Conservation (phyloP, 2,113 vertebrate genomes). For the Ciconia boyciana region DNA sequence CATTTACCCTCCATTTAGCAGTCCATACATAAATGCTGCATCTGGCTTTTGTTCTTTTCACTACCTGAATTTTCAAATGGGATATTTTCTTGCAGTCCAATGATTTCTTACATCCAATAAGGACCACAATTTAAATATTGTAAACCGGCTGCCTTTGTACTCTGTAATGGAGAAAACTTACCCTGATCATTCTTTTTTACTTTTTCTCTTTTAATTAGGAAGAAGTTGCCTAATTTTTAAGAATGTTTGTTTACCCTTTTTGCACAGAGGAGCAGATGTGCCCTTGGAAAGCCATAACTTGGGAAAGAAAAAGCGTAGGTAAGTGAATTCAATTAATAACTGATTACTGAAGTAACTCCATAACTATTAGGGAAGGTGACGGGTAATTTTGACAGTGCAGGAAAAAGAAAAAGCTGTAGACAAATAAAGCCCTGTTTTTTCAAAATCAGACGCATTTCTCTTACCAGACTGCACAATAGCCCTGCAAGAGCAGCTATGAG, state of each 20-base stretch:
- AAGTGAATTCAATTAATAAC: background rate
- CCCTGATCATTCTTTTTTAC: background rate
- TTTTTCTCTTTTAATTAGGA: background rate
- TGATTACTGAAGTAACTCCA: background rate
- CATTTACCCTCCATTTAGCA: background rate
- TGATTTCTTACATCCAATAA: background rate
- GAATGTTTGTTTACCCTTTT: background rate
- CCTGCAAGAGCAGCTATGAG: background rate
- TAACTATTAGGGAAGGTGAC: background rate
- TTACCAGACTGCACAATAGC: background rate
- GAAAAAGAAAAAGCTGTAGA: background rate
- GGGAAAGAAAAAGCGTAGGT: background rate
- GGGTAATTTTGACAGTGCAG: background rate
- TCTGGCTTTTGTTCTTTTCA: background rate
- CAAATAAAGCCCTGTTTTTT: background rate
- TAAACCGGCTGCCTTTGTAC: background rate
- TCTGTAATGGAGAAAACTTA: background rate
- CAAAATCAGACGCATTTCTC: background rate
- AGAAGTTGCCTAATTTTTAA: background rate
- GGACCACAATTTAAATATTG: background rate
- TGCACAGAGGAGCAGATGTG: background rate
- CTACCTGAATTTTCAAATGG: background rate
- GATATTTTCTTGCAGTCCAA: background rate
- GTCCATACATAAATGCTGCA: background rate
- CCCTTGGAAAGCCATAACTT: background rate